Base-by-base conservation (phyloP, 2,888 invertebrate species). In the Holacanthella duospinosa region DNA sequence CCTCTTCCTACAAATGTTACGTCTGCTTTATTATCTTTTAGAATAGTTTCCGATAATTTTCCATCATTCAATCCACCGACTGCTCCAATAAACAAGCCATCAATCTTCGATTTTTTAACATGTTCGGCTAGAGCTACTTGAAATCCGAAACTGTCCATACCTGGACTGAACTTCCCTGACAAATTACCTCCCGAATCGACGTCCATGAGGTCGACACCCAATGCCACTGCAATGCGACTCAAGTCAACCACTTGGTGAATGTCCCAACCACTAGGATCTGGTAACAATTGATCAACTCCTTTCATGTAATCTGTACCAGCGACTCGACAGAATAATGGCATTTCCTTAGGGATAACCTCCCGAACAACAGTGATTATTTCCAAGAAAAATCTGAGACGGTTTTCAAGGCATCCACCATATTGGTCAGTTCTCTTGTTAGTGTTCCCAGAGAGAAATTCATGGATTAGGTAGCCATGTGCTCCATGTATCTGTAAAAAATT, bases 341-440 rank as follows among this genome's bases (percentile, higher is more conserved):
- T 62, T 16, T 29, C 53, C 0, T 43, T 12, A 2, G 62, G 58
- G 28, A 63, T 55, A 1, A 59, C 63, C 9, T 19, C 12, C 16
- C 59, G 16, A 2, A 63, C 29, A 0, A 25, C 56, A 1, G 28
- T 12, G n/a, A 63, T 24, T 1, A 60, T 60, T 63, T 63, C 60
- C 1, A 59, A 36, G 21, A 60, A 9, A 16, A 63, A 29, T 55
- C 63, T 36, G 2, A 56, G 28, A 3, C 63, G 54, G 24, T 63
- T 63, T 29, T 59, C 55, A 3, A 63, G 55, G n/a, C 19, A 28
- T 21, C 63, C 63, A 3, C 63, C 63, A 27, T 63, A 63, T 44
- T 63, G 55, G 43, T 63, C 63, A 1, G n/a, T 63, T 27, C 63
- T 43, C 19, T 63, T 59, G 43, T 63, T 63, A 1, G 44, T 55